These are phyloP conservation scores for Agriopis marginaria DNA, from an alignment of 2,888 invertebrate species.

Conservation along the genomic window DNA sequence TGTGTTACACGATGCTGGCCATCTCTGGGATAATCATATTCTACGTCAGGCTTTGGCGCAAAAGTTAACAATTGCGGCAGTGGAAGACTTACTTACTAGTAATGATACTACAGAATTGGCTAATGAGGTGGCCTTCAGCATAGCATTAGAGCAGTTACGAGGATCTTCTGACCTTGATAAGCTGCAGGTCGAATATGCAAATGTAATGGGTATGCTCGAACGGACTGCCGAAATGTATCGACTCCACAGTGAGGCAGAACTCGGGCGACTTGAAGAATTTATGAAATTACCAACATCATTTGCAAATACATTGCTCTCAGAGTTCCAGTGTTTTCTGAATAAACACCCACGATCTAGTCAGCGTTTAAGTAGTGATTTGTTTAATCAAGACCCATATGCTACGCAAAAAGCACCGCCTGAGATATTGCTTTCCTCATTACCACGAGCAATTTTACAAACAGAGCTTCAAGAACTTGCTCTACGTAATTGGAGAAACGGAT, in stretches of 20 bases:
- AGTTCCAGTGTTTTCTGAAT: constrained; percentile 69
- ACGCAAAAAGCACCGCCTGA: constrained; percentile 39
- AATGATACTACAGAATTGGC: constrained; percentile 67
- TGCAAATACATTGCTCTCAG: constrained; percentile 65
- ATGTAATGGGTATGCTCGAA: constrained; percentile 56
- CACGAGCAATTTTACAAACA: constrained; percentile 66
- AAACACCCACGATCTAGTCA: constrained; percentile 58
- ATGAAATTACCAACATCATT: constrained; percentile 61
- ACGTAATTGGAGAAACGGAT: constrained; percentile 72
- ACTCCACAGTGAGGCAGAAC: constrained; percentile 65
- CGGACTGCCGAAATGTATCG: constrained; percentile 60
- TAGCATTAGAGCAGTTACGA: constrained; percentile 68
- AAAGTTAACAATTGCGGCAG: constrained; percentile 70
- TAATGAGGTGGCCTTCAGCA: constrained; percentile 67
- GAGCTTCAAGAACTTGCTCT: constrained; percentile 66
- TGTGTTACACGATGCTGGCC: constrained; percentile 68
- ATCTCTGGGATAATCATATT: constrained; percentile 75
- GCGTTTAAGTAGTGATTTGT: constrained; percentile 30
- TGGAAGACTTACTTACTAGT: constrained; percentile 72
- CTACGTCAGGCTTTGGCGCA: constrained; percentile 68
- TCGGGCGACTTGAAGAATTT: constrained; percentile 67
- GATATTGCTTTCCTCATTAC: constrained; percentile 47
- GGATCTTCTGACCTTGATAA: constrained; percentile 65
- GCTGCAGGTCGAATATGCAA: constrained; percentile 59
- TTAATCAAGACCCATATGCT: constrained; percentile 15